Evolutionary conservation across 2,888 invertebrate genomes (phyloP).

Genomic region (Oscheius sp.): DNA sequence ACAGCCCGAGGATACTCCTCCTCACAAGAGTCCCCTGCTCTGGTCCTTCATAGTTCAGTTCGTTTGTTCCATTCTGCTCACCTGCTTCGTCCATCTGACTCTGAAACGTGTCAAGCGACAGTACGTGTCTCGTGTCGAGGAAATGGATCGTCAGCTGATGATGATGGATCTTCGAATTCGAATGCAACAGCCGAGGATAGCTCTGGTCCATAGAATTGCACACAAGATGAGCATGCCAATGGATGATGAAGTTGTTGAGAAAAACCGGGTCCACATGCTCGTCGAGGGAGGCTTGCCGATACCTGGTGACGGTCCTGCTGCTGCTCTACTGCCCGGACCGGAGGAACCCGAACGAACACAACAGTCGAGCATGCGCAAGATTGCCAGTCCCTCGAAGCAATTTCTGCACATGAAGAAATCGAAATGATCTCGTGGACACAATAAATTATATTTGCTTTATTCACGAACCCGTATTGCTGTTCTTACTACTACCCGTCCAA

Average conservation of each 20-base stretch:
- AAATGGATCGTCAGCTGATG: slow-evolving; percentile 11
- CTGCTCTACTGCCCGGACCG: not conserved
- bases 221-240: slow-evolving; percentile 19
- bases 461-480: too few species aligned
- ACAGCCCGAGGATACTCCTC: not conserved
- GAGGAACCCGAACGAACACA: not conserved
- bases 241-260: slow-evolving; percentile 12
- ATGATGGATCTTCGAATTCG: slow-evolving; percentile 19
- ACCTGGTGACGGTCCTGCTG: not conserved
- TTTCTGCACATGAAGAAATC: too few species aligned
- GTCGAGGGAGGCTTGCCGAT: slow-evolving; percentile 3
- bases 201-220: slow-evolving; percentile 7
- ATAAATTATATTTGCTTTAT: too few species aligned
- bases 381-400: too few species aligned
- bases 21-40: slow-evolving; percentile 12
- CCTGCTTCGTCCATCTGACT: not conserved
- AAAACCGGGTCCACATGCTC: slow-evolving; percentile 1
- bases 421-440: too few species aligned
- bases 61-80: slow-evolving; percentile 11
- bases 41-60: slow-evolving; percentile 17
- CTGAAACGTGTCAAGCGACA: not conserved
- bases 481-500: too few species aligned
- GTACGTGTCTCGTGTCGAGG: slow-evolving; percentile 7
- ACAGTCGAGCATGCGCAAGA: too few species aligned
- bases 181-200: slow-evolving; percentile 26